Percentiles rank a stretch among this genome's conserved stretches.
Evolutionary conservation across 2,888 invertebrate species (phyloP).

Genomic region (Ophion slaviceki): DNA sequence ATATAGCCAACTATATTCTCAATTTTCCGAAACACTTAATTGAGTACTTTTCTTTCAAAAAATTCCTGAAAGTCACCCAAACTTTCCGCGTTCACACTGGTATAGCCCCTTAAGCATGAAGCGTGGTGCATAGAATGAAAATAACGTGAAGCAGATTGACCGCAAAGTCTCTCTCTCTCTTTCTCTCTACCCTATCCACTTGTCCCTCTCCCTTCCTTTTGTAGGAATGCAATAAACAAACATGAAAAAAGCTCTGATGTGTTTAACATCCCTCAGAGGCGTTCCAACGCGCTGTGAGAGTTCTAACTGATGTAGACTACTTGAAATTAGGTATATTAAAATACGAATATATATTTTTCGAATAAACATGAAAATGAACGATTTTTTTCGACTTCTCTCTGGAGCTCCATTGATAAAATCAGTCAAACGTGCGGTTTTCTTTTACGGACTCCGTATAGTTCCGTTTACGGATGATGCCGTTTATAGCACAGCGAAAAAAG

Average conservation of each 20-base stretch:
- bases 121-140: not conserved
- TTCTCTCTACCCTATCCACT: not conserved
- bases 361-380: too few species aligned
- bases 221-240: not conserved
- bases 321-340: too few species aligned
- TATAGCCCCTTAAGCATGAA: not conserved
- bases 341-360: too few species aligned
- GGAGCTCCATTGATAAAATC: slow-evolving; percentile 51
- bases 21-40: too few species aligned
- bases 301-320: not conserved
- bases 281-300: slow-evolving; percentile 46
- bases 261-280: slow-evolving; percentile 7
- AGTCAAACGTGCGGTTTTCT: slow-evolving; percentile 63
- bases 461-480: slow-evolving; percentile 71
- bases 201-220: not conserved
- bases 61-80: too few species aligned
- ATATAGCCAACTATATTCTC: too few species aligned
- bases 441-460: slow-evolving; percentile 28
- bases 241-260: slow-evolving; percentile 1
- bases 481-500: slow-evolving; percentile 63
- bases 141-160: slow-evolving; percentile 28
- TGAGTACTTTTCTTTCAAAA: too few species aligned
- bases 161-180: not conserved
- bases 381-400: slow-evolving; percentile 26
- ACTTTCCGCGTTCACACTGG: too few species aligned